Evolutionary conservation across 1,140 invertebrate genomes (phyloP).

Genomic region (Drosophila takahashii): DNA sequence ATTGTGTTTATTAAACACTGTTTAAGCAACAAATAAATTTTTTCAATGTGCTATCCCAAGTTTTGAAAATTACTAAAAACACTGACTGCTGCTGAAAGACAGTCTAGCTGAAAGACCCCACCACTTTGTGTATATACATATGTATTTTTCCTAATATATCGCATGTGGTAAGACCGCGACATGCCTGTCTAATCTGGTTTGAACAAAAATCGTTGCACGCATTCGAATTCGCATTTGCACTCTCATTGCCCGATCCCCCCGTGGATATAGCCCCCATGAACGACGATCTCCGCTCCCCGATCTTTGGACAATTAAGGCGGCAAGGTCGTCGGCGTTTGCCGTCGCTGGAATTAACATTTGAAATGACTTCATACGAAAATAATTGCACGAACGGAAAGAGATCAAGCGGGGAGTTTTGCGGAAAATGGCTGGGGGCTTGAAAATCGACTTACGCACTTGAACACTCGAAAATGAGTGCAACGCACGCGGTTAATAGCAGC

Average conservation of each 20-base stretch:
- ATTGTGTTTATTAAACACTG: too few relatives aligned
- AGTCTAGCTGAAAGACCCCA: conserved; percentile 13
- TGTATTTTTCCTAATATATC: neutral
- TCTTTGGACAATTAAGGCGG: conserved; percentile 62
- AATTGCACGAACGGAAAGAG: conserved; percentile 42
- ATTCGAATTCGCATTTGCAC: conserved; percentile 33
- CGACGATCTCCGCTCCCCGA: neutral
- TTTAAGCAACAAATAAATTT: too few relatives aligned
- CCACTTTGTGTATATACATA: conserved; percentile 5
- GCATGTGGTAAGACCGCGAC: conserved; percentile 9
- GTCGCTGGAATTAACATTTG: conserved; percentile 61
- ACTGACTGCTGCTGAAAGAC: conserved; percentile 20
- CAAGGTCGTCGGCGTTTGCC: conserved; percentile 66
- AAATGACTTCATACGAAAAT: conserved; percentile 69
- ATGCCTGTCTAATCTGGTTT: conserved; percentile 53
- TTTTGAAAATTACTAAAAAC: neutral
- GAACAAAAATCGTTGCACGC: conserved; percentile 64
- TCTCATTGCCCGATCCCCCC: conserved; percentile 16
- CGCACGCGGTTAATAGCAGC: conserved; percentile 26
- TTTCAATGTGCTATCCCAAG: too few relatives aligned
- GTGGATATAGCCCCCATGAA: neutral
- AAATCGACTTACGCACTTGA: conserved; percentile 36
- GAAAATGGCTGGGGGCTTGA: conserved; percentile 3
- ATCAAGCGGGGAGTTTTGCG: conserved; percentile 4
- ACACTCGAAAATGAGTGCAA: conserved; percentile 50